phyloP scores from a whole-genome alignment of 2,888 invertebrate species.

The Pyrrhosoma nymphula region DNA sequence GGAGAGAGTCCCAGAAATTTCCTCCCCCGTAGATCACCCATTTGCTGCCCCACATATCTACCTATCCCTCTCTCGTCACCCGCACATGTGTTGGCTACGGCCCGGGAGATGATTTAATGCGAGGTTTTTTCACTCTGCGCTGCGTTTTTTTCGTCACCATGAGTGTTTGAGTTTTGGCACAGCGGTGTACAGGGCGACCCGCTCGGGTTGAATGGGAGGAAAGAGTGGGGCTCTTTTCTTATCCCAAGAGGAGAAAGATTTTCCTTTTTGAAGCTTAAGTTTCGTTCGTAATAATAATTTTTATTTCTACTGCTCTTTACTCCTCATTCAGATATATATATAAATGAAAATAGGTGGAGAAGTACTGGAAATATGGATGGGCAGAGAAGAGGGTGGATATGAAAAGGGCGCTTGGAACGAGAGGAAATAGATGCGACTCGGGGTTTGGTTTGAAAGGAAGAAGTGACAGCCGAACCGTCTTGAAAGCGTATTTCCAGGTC shows the following conservation, averaged over 20 bases:
- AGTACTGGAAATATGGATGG: not conserved
- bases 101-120: slow-evolving; percentile 12
- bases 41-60: not conserved
- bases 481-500: slow-evolving; percentile 27
- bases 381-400: not conserved
- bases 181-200: not conserved
- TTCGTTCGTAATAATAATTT: not conserved
- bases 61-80: not conserved
- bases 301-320: not conserved
- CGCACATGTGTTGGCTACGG: not conserved
- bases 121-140: not conserved
- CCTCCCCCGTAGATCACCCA: not conserved
- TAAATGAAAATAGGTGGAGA: not conserved
- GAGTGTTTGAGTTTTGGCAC: slow-evolving; percentile 6
- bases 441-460: not conserved
- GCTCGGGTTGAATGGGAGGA: not conserved
- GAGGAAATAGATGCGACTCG: not conserved
- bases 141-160: not conserved
- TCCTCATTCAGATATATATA: not conserved
- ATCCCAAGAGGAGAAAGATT: not conserved
- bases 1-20: not conserved
- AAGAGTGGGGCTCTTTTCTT: not conserved
- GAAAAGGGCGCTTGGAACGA: not conserved
- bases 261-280: not conserved
- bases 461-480: not conserved